Base-by-base conservation (phyloP, 2,113 vertebrate species). In the Pimephales promelas region DNA sequence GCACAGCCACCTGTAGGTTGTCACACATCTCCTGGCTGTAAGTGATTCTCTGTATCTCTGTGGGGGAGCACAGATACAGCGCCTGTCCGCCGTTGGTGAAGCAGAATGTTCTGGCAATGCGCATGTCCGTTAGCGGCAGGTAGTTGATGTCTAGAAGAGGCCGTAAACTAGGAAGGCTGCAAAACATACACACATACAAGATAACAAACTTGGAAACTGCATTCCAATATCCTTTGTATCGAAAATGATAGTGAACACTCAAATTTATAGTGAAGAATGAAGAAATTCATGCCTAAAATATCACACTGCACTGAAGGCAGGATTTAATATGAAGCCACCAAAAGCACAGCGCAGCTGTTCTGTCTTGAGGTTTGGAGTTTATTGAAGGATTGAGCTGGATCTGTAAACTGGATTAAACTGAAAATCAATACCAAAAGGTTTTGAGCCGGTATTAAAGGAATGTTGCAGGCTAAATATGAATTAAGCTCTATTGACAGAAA, bases 11-110 rank as follows among this genome's bases (percentile, higher is more conserved):
- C 97, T 99, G 98, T 88, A 99, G 94, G 83, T 95, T 97, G 92
- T 99, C 97, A 89, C 95, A 97, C 96, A 98, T 98, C 92, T 98
- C 97, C 92, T 99, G 98, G 91, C 97, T 99, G 93, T 97, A 99
- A 0, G 97, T 98, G 86, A 99, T 93, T 87, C 98, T 96, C 92
- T 99, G 98, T 88, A 99, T 95, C 95, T 99, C 98, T 24, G 97
- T 99, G 31, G 98, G 97, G 85, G 98, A 99, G 91, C 97, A 97
- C 74, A 99, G 95, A 72, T 99, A 99, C 45, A 99, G 89, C 0
- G 98, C 98, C 89, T 99, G 97, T 5, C 97, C 98, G 85, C 96
- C 95, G 0, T 98, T 96, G 68, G 97, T 96, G 90, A 99, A 99
- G 91, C 97, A 99, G 88, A 99, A 99, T 83, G 98, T 99, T 92